These are phyloP conservation scores for Esox lucius DNA, from an alignment of 2,797 vertebrate species.

Conservation along the genomic window DNA sequence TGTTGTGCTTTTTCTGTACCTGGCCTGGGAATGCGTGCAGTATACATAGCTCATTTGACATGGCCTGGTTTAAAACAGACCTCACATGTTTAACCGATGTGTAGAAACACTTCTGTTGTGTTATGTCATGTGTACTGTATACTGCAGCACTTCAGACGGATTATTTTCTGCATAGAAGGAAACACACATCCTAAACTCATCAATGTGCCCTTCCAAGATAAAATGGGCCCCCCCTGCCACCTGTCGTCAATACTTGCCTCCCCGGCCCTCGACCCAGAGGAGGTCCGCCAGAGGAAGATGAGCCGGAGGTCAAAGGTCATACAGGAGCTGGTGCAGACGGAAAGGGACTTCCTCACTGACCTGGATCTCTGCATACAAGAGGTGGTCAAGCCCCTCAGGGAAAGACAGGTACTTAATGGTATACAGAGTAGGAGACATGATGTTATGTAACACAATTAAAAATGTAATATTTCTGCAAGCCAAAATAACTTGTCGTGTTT, in stretches of 20 bases:
- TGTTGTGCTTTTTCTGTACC: not conserved
- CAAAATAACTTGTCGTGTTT: no score
- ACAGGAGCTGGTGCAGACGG: slow-evolving; percentile 89
- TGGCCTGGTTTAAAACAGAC: not conserved
- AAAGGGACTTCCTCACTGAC: slow-evolving; percentile 86
- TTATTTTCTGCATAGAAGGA: not conserved
- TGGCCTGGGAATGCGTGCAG: not conserved
- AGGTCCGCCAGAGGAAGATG: slow-evolving; percentile 82
- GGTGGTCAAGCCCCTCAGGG: slow-evolving; percentile 87
- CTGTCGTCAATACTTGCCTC: slow-evolving; percentile 46
- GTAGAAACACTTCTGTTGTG: not conserved
- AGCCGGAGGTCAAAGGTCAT: slow-evolving; percentile 87
- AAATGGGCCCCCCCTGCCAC: slow-evolving; percentile 80
- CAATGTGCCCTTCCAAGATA: slow-evolving; percentile 74
- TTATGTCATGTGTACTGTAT: not conserved
- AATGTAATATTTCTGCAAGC: no score
- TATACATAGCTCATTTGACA: not conserved
- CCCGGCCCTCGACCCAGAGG: slow-evolving; percentile 74
- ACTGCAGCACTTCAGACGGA: not conserved
- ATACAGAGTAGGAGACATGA: not conserved
- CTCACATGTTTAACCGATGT: not conserved
- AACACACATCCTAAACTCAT: not conserved
- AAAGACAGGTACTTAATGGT: slow-evolving; percentile 73
- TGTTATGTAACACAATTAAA: no score
- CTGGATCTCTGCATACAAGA: slow-evolving; percentile 89